Base-by-base conservation (phyloP, 2,113 vertebrate genomes). In the Syngnathus typhle region DNA sequence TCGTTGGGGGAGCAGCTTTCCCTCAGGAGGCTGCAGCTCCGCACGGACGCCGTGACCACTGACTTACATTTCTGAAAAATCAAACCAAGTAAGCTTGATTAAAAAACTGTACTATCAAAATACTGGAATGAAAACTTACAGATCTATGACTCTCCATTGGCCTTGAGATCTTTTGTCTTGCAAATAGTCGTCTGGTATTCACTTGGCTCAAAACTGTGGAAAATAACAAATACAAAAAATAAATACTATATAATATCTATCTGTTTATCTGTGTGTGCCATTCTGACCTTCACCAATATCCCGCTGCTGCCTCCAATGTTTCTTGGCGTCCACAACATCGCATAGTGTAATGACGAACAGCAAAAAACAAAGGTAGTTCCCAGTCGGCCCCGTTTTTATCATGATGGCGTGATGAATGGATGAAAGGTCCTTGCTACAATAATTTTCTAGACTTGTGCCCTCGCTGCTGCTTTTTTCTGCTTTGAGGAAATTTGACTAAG, bases 181-280 rank as follows among this genome's bases (percentile, higher is more conserved):
- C 83, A 78, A 92, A 91, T 18, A 91, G 73, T 13, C 80, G 67
- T n/a, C 64, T 88, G 49, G 67, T 55, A 70, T 82, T 90, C 1
- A 21, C 73, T 69, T 82, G 87, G 65, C 54, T 82, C 81, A 54
- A 70, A 49, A 61, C 82, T 87, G 19, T 9, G 19, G 49, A 19
- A n/a, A 61, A 58, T 66, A 70, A 60, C 41, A 65, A 8, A 75
- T 66, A 59, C 41, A 65, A 7, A 63, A 3, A 38, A 44, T 41
- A 0, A 64, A 15, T 21, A 3, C 56, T 73, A 32, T 32, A 32
- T 32, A 32, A 27, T 27, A 27, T 27, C 27, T 27, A 27, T 27
- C 27, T 27, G 27, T 32, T 32, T 3, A 32, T 32, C 27, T 32
- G 27, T 32, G 27, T 3, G 19, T 44, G 13, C 11, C n/a, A 39